Evolutionary conservation across 2,113 vertebrate species (phyloP).

Genomic region (Sarotherodon lohbergeri): DNA sequence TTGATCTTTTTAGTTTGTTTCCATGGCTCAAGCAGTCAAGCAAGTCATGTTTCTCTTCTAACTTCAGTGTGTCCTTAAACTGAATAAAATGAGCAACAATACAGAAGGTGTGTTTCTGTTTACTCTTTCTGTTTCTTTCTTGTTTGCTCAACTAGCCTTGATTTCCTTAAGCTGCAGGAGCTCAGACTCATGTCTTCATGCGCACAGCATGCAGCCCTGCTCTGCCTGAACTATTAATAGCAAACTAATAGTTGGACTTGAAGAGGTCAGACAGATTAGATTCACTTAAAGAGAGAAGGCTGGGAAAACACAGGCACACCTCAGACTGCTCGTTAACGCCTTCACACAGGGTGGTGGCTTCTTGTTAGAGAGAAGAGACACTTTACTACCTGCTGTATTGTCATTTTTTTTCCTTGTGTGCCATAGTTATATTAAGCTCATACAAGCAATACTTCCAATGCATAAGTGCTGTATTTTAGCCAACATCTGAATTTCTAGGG

Average conservation of each 20-base stretch:
- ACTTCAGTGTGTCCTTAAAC: not conserved
- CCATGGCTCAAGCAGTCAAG: not conserved
- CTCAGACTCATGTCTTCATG: not conserved
- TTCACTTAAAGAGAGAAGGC: slow-evolving; percentile 56
- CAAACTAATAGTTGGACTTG: slow-evolving; percentile 57
- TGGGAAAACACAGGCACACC: slow-evolving; percentile 36
- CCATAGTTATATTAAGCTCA: not conserved
- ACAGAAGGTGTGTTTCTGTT: not conserved
- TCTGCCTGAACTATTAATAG: slow-evolving; percentile 66
- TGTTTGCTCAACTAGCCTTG: not conserved
- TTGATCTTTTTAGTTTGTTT: not conserved
- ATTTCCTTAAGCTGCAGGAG: not conserved
- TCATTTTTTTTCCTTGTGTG: not conserved
- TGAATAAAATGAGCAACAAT: not conserved
- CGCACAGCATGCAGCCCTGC: not conserved
- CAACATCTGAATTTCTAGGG: not conserved
- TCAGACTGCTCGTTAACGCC: slow-evolving; percentile 32
- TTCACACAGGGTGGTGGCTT: not conserved
- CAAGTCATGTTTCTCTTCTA: not conserved
- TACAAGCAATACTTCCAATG: not conserved
- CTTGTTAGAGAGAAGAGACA: not conserved
- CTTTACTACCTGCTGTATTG: not conserved
- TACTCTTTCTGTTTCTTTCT: not conserved
- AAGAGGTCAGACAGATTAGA: slow-evolving; percentile 67
- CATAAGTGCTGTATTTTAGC: not conserved